A percentile compares a stretch with the other conserved stretches of the same genome.
Evolutionary conservation across 2,113 vertebrate genomes (phyloP).

Genomic region (Entomyzon cyanotis): DNA sequence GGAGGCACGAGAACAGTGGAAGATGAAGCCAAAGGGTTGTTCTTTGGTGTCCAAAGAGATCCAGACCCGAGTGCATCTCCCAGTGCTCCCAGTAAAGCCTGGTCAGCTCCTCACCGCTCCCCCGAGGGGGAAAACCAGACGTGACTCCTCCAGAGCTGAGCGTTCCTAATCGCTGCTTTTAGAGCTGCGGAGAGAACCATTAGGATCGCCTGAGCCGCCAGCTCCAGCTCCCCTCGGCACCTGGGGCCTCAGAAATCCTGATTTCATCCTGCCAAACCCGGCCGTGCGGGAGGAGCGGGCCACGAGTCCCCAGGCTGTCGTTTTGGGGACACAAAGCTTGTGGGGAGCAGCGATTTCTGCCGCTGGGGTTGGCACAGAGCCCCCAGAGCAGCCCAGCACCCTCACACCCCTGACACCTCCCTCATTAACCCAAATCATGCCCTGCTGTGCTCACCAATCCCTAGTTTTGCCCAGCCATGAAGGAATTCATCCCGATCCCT

Average conservation of each 20-base stretch:
- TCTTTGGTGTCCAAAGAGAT: background rate
- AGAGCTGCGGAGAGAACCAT: background rate
- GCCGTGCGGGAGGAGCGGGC: background rate
- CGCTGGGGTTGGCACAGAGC: background rate
- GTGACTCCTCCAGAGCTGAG: background rate
- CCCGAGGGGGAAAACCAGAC: background rate
- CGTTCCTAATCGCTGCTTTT: background rate
- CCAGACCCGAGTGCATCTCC: accelerated
- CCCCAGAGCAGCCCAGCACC: accelerated
- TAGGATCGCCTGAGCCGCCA: background rate
- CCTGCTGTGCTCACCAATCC: background rate
- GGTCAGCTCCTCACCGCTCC: accelerated
- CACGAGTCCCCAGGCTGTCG: background rate
- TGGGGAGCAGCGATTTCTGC: background rate
- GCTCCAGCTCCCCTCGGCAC: background rate
- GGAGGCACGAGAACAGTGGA: accelerated
- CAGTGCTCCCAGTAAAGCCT: accelerated
- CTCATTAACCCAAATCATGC: accelerated
- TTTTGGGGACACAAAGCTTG: background rate
- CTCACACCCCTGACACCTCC: accelerated
- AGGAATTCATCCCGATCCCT: background rate
- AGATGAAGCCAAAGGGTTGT: accelerated
- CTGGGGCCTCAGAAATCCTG: background rate
- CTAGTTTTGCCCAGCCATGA: background rate
- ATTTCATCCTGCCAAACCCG: background rate